Percentiles rank a stretch among this genome's conserved stretches.
These are phyloP conservation scores for Linnaemya tessellans DNA, from an alignment of 2,888 invertebrate species.

Conservation along the genomic window DNA sequence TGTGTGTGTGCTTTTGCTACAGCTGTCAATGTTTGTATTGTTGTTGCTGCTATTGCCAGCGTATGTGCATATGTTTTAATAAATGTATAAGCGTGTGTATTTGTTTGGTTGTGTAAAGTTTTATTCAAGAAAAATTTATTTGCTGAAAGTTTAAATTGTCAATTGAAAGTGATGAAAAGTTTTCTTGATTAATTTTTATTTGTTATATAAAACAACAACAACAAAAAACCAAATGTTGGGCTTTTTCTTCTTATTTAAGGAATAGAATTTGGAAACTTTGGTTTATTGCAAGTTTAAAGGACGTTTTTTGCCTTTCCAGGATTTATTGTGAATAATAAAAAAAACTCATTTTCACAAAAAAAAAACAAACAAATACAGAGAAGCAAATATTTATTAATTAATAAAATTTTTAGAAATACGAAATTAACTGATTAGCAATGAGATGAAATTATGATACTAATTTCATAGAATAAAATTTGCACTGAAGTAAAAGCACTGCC, in stretches of 20 bases:
- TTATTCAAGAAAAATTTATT: slow-evolving; percentile 76
- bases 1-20: slow-evolving; percentile 3
- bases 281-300: slow-evolving; percentile 6
- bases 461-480: no score
- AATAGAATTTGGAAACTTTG: not conserved
- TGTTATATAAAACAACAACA: slow-evolving; percentile 70
- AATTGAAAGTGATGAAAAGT: slow-evolving; percentile 82
- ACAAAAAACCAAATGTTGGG: not conserved
- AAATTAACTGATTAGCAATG: no score
- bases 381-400: no score
- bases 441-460: no score
- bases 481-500: no score
- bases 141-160: slow-evolving; percentile 82
- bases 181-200: slow-evolving; percentile 81
- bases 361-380: no score
- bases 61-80: not conserved
- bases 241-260: not conserved
- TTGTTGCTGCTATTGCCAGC: not conserved
- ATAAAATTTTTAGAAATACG: no score
- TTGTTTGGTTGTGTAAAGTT: slow-evolving; percentile 66
- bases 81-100: slow-evolving; percentile 24
- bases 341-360: no score
- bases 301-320: not conserved
- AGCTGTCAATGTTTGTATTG: slow-evolving; percentile 19
- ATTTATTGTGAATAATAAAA: not conserved